phyloP scores from a whole-genome alignment of 37 sponge, comb jelly and placozoan species.

The Mnemiopsis leidyi region DNA sequence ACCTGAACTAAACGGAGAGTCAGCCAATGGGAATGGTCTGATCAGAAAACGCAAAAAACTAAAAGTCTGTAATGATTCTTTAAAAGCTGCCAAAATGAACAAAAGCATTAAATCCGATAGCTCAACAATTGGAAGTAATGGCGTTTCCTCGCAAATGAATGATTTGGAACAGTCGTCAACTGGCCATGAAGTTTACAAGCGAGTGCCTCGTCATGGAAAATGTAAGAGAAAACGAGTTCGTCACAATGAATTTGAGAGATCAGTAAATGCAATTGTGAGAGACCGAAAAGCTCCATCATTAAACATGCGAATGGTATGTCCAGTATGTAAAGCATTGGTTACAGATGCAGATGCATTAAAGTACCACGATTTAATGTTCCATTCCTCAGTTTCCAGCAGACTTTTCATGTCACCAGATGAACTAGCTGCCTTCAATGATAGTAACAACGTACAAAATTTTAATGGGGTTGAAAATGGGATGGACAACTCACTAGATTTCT shows the following conservation, averaged over 20 bases:
- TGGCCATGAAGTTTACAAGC: not conserved
- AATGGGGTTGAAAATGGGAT: not conserved
- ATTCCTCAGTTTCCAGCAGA: not conserved
- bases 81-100: not conserved
- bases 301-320: not conserved
- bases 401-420: not conserved
- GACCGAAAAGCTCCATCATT: not conserved
- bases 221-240: not conserved
- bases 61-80: not conserved
- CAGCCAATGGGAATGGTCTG: not conserved
- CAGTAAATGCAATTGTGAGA: not conserved
- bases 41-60: not conserved
- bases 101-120: not conserved
- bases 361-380: slow-evolving; percentile 4
- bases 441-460: not conserved
- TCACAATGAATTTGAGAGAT: slow-evolving; percentile 5
- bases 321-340: not conserved
- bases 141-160: not conserved
- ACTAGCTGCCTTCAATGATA: not conserved
- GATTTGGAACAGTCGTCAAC: not conserved
- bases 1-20: not conserved
- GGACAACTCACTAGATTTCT: not conserved
- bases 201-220: not conserved
- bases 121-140: not conserved
- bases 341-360: not conserved